Conservation (phyloP, 2,113 vertebrate species). For the Falco punctatus region DNA sequence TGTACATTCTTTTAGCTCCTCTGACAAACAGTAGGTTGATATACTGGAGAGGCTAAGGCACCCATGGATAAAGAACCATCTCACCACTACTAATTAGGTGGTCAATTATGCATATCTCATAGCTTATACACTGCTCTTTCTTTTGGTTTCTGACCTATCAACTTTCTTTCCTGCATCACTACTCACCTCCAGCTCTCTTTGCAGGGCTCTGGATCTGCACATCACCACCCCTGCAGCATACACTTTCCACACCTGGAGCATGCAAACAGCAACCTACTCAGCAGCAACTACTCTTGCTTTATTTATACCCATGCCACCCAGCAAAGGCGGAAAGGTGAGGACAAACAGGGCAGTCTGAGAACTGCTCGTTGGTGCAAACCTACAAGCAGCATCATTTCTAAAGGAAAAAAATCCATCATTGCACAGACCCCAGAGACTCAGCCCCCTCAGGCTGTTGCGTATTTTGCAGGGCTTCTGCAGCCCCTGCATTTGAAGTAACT, state of each 20-base stretch:
- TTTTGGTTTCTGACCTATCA: background rate
- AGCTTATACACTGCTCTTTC: background rate
- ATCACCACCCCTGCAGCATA: background rate
- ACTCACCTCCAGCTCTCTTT: background rate
- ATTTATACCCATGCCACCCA: background rate
- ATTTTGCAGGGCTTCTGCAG: background rate
- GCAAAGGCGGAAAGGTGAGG: background rate
- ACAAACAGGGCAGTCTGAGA: background rate
- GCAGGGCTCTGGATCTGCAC: background rate
- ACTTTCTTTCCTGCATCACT: accelerated
- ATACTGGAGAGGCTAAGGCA: background rate
- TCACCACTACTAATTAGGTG: background rate
- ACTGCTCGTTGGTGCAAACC: background rate
- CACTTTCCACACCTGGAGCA: background rate
- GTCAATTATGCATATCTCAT: background rate
- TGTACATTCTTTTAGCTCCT: background rate
- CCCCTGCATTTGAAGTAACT: background rate
- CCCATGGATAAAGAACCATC: background rate
- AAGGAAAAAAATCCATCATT: background rate
- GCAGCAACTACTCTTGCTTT: background rate
- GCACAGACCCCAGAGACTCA: background rate
- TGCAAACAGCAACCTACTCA: background rate
- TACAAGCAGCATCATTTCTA: background rate
- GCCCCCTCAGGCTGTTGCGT: too few species aligned
- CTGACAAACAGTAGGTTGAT: background rate